Conservation (phyloP, 2,888 invertebrate species). For the Stegophylla sp. region DNA sequence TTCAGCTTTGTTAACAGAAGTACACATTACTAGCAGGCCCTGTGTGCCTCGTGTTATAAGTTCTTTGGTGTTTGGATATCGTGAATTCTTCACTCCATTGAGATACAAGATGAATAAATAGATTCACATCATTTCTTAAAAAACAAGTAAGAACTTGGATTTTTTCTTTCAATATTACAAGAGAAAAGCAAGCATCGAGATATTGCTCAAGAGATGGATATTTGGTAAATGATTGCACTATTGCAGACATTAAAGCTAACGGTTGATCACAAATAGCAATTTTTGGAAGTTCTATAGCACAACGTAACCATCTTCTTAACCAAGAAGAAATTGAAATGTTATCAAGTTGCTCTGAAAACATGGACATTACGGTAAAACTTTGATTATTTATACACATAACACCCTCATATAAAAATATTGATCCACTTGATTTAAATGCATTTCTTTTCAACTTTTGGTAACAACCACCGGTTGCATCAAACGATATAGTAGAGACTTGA, state of each 20-base stretch:
- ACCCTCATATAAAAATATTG: slow-evolving; percentile 6
- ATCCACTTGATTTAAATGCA: neutral
- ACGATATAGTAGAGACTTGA: neutral
- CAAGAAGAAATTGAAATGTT: slow-evolving; percentile 3
- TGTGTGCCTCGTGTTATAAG: slow-evolving; percentile 6
- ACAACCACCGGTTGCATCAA: slow-evolving; percentile 7
- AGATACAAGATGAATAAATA: slow-evolving; percentile 2
- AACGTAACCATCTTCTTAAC: neutral
- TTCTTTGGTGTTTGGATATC: slow-evolving; percentile 8
- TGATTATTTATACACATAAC: slow-evolving; percentile 2
- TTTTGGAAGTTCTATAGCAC: neutral
- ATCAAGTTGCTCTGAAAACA: slow-evolving; percentile 16
- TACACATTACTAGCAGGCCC: slow-evolving; percentile 1
- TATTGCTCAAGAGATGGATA: slow-evolving; percentile 30
- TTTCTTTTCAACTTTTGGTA: slow-evolving; percentile 1
- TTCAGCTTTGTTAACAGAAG: slow-evolving; percentile 3
- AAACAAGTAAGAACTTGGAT: neutral
- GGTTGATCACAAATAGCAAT: slow-evolving; percentile 1
- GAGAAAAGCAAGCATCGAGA: neutral
- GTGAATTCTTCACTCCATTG: slow-evolving; percentile 25
- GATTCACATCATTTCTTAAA: slow-evolving; percentile 20
- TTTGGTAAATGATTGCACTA: slow-evolving; percentile 13
- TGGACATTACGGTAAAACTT: neutral
- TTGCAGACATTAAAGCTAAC: slow-evolving; percentile 7
- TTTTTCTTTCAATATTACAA: neutral